phyloP scores from a whole-genome alignment of 2,113 vertebrate genomes.

The Polyodon spathula region DNA sequence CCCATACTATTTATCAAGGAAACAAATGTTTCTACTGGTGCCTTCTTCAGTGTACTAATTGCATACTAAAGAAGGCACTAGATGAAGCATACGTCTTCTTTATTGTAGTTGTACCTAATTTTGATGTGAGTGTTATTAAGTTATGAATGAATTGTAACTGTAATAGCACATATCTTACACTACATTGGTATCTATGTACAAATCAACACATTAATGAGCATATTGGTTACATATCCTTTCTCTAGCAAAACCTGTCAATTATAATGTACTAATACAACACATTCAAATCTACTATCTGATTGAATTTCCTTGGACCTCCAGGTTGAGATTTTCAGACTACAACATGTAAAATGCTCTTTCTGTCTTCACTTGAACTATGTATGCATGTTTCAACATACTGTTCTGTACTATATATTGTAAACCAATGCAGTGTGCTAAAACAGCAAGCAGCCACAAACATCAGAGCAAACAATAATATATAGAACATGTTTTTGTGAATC shows the following conservation, averaged over 20 bases:
- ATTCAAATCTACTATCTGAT: neutral
- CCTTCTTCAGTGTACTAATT: too few species aligned
- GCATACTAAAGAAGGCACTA: too few species aligned
- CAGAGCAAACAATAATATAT: neutral
- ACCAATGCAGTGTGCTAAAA: neutral
- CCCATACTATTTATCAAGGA: too few species aligned
- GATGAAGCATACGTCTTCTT: too few species aligned
- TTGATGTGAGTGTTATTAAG: too few species aligned
- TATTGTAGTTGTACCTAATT: too few species aligned
- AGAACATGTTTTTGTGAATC: neutral
- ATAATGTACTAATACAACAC: too few species aligned
- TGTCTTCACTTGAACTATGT: neutral
- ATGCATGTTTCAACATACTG: neutral
- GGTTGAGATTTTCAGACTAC: neutral
- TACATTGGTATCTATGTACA: neutral
- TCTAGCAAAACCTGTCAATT: too few species aligned
- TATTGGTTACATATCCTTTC: neutral
- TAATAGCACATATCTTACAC: neutral
- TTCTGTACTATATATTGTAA: neutral
- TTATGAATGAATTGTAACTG: too few species aligned
- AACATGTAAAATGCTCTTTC: neutral
- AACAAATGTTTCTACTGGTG: too few species aligned
- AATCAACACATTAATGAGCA: neutral
- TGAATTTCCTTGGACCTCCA: neutral
- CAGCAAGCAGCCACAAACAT: neutral